Conservation (phyloP, 2,888 invertebrate species). For the Dysmachus trigonus region DNA sequence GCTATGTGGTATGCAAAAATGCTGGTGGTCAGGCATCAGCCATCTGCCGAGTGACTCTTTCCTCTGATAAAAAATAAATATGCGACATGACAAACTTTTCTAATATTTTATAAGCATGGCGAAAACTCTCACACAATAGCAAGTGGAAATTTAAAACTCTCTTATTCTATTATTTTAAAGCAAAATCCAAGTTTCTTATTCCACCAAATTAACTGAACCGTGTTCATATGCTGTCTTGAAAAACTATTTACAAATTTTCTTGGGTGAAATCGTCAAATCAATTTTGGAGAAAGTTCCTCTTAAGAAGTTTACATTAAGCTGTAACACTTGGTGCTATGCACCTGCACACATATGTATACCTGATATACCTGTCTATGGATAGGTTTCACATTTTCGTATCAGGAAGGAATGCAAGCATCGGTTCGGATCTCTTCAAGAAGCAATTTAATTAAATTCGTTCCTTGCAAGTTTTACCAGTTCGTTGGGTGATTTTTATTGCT, state of each 20-base stretch:
- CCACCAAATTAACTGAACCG: not conserved
- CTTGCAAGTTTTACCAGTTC: not conserved
- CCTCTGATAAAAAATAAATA: not conserved
- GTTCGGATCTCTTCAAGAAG: not conserved
- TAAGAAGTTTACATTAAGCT: not conserved
- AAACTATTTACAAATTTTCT: not conserved
- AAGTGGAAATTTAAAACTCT: not conserved
- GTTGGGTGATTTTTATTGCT: not conserved
- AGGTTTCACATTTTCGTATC: not conserved
- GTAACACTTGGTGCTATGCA: not conserved
- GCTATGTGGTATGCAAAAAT: not conserved
- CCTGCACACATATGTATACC: too few relatives aligned
- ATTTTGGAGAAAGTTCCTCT: not conserved
- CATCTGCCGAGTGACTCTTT: not conserved
- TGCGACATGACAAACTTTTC: not conserved
- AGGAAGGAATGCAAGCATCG: not conserved
- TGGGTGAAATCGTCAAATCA: not conserved
- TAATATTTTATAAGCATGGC: not conserved
- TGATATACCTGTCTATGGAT: not conserved
- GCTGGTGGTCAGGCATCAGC: not conserved
- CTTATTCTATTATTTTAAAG: not conserved
- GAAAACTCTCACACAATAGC: not conserved
- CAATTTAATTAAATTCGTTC: not conserved
- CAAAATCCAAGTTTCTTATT: not conserved
- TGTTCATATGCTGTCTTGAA: not conserved